Evolutionary conservation across 2,888 invertebrate genomes (phyloP), one percentile per base, ranked within the genome.

Genomic region (Arenicola marina): DNA sequence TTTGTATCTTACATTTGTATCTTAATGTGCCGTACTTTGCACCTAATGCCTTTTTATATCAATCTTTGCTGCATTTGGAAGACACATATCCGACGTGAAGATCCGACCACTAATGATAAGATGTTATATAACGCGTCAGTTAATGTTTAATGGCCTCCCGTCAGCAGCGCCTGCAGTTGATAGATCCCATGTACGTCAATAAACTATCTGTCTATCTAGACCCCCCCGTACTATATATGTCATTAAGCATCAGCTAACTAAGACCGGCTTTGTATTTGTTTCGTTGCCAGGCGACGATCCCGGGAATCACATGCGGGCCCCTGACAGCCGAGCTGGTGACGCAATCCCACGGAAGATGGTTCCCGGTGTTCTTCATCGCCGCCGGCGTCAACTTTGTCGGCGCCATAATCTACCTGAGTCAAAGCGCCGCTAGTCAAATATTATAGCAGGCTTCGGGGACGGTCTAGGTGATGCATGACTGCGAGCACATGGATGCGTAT

Each of bases 231-330:
- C n/a, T n/a, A n/a, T n/a, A n/a, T n/a, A n/a, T n/a, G n/a, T n/a
- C n/a, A n/a, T n/a, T n/a, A n/a, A n/a, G n/a, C n/a, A n/a, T n/a
- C n/a, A n/a, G n/a, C n/a, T n/a, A n/a, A n/a, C n/a, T n/a, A n/a
- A n/a, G n/a, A n/a, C n/a, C n/a, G n/a, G n/a, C n/a, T n/a, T 38
- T 38, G n/a, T 45, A 11, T 57, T 18, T 61, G 31, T 53, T 31
- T 51, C n/a, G n/a, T 38, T 70, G 73, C 28, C 78, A 88, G 88
- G 90, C 90, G 2, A 91, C 90, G 0, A 88, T 91, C 71, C 90
- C 91, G 1, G 90, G 90, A 11, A 89, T 91, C 56, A 82, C 90
- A 38, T 90, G 90, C 76, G 91, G 91, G n/a, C 91, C 90, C 18
- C 79, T 91, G 59, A 91, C 90, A 4, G 91, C 90, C 1, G 89